Evolutionary conservation across 2,797 vertebrate genomes (phyloP).

Genomic region (Craterocephalus amniculus): DNA sequence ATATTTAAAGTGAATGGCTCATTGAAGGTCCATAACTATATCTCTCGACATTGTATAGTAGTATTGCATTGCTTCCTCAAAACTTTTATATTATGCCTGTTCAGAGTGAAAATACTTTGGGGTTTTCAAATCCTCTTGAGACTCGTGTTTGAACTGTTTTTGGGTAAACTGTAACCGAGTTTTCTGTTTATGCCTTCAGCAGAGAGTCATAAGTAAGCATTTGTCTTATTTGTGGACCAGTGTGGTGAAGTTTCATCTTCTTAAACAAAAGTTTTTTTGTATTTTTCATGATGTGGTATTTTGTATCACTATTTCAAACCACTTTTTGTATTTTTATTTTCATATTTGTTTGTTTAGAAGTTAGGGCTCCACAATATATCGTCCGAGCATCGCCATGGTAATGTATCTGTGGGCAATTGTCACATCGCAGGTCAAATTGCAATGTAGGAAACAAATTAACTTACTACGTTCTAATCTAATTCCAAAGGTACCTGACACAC

Average conservation of each 20-base stretch:
- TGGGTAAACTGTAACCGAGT: background rate
- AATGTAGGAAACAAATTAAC: too few species aligned
- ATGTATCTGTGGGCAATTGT: too few species aligned
- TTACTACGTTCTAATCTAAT: too few species aligned
- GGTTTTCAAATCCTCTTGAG: background rate
- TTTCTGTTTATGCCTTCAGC: background rate
- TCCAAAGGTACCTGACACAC: too few species aligned
- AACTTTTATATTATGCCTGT: background rate
- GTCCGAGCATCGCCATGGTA: too few species aligned
- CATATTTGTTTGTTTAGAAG: background rate
- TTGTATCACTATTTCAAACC: too few species aligned
- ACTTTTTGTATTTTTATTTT: background rate
- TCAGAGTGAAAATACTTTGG: background rate
- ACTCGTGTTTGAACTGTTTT: constrained; percentile 1
- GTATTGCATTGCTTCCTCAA: background rate
- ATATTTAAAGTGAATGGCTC: constrained; percentile 12
- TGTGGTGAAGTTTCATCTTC: background rate
- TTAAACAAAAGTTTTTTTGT: background rate
- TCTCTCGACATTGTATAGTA: background rate
- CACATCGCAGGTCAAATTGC: too few species aligned
- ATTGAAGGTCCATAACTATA: background rate
- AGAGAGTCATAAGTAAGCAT: background rate
- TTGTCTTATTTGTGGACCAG: background rate
- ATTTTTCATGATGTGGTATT: background rate
- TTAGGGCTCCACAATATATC: too few species aligned